phyloP scores from a whole-genome alignment of 2,113 vertebrate species.

The Datnioides undecimradiatus region DNA sequence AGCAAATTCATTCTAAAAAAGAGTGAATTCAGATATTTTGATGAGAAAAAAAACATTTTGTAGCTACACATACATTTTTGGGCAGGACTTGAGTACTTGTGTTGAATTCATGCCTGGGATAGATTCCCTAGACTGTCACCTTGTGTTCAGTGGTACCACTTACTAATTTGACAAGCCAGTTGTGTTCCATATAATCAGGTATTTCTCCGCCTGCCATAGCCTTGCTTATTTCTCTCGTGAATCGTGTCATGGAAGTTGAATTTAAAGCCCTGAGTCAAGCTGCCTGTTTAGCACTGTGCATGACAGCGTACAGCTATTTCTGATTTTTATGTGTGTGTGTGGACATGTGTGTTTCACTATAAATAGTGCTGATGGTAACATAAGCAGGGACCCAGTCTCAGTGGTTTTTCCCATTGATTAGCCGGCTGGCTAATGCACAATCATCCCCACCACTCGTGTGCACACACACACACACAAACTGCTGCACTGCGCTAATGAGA shows the following conservation, averaged over 20 bases:
- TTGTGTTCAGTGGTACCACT: not conserved
- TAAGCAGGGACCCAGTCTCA: conserved; percentile 89
- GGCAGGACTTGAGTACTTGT: too few relatives aligned
- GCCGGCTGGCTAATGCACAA: conserved; percentile 93
- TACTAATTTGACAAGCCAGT: not conserved
- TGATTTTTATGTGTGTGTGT: conserved; percentile 23
- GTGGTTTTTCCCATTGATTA: conserved; percentile 98
- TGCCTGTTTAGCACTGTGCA: conserved; percentile 1
- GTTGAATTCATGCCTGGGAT: too few relatives aligned
- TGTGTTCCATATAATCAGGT: not conserved
- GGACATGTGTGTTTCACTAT: conserved; percentile 57
- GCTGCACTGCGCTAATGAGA: conserved; percentile 66
- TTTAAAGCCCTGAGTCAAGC: conserved; percentile 13
- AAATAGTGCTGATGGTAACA: conserved; percentile 75
- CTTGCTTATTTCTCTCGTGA: not conserved
- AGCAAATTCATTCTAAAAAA: not conserved
- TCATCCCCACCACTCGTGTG: conserved; percentile 83
- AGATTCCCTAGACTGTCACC: not conserved
- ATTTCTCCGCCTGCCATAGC: not conserved
- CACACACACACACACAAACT: conserved; percentile 48
- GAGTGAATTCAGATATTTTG: not conserved
- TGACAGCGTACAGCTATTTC: conserved; percentile 25
- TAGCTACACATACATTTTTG: too few relatives aligned
- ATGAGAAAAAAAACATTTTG: too few relatives aligned
- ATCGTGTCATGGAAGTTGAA: not conserved